Conservation (phyloP, 1,140 invertebrate species). For the Popillia japonica region DNA sequence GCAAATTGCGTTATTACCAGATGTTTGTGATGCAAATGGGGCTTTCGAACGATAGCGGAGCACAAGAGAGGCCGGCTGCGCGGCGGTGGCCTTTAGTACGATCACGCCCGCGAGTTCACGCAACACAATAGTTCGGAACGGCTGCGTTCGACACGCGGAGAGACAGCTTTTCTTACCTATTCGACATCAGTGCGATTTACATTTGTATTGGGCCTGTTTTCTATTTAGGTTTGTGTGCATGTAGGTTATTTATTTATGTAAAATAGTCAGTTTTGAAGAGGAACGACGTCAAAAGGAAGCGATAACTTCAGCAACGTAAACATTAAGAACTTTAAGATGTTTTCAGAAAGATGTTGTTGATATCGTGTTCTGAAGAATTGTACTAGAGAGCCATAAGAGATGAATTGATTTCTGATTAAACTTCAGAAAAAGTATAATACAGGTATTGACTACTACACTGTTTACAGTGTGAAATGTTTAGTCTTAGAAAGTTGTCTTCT, state of each 20-base stretch:
- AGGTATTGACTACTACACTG: too few relatives aligned
- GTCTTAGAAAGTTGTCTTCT: too few relatives aligned
- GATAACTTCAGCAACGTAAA: too few relatives aligned
- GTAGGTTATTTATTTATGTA: background rate
- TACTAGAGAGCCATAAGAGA: too few relatives aligned
- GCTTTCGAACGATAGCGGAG: background rate
- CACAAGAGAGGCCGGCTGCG: background rate
- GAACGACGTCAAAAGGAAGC: too few relatives aligned
- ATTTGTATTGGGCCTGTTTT: background rate
- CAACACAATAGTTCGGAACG: background rate
- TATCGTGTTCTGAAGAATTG: too few relatives aligned
- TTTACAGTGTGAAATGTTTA: too few relatives aligned
- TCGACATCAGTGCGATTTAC: background rate
- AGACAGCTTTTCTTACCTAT: background rate
- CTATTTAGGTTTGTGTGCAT: background rate
- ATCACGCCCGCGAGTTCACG: background rate
- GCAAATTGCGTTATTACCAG: conserved; percentile 11
- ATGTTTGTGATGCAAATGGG: conserved; percentile 14
- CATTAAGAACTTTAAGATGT: too few relatives aligned
- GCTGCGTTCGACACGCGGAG: background rate
- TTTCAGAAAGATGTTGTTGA: too few relatives aligned
- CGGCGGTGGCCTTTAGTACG: background rate
- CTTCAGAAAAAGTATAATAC: too few relatives aligned
- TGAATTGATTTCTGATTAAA: too few relatives aligned
- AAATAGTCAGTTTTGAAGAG: too few relatives aligned